phyloP scores from a whole-genome alignment of 2,797 vertebrate species.

The Halcyon chelicuti region DNA sequence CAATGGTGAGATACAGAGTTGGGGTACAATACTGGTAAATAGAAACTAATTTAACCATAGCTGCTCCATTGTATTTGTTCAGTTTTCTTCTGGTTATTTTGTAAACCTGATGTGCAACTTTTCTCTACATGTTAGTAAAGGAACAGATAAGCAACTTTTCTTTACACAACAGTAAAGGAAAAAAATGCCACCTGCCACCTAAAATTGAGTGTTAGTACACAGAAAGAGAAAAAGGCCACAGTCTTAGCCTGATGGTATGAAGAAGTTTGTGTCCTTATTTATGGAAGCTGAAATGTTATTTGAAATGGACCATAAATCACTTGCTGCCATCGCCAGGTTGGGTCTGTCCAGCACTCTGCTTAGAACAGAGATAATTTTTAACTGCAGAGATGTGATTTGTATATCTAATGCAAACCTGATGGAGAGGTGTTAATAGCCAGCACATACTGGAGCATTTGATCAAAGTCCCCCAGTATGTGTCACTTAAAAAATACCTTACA shows the following conservation, averaged over 20 bases:
- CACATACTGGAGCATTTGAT: rapidly evolving
- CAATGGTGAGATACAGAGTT: neutral
- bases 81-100: neutral
- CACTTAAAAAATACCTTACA: neutral
- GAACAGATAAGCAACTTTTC: neutral
- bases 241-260: neutral
- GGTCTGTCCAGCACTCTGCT: neutral
- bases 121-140: neutral
- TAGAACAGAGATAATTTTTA: neutral
- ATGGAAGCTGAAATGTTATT: neutral
- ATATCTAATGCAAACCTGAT: neutral
- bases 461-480: neutral
- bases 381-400: neutral
- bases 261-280: neutral
- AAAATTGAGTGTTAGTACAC: neutral
- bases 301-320: neutral
- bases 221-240: neutral
- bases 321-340: neutral
- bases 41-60: neutral
- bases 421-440: neutral
- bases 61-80: neutral
- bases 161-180: neutral
- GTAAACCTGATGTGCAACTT: neutral
- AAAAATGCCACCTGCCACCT: neutral
- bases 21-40: neutral